Base-by-base conservation (phyloP, 1,140 invertebrate genomes). In the Euglossa dilemma region DNA sequence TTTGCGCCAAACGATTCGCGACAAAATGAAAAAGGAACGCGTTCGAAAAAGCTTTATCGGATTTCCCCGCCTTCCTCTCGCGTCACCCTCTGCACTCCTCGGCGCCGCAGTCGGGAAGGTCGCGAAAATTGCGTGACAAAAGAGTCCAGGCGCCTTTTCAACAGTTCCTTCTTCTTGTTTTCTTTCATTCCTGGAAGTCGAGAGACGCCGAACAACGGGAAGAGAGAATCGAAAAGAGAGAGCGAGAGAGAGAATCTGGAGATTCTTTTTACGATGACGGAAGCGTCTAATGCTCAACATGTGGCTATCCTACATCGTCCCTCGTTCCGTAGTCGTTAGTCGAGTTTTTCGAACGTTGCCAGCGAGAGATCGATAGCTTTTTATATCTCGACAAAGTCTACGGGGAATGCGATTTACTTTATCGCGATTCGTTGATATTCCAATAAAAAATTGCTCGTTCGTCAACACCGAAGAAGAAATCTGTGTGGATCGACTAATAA, bases 21-120 rank as follows among this genome's bases (percentile, higher is more conserved):
- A 25, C 76, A 69, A 69, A 67, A 56, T 54, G 64, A 71, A 59
- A 28, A 36, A 36, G 23, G 16, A 36, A 80, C 66, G 25, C 14
- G 77, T 63, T 61, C 67, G 57, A 52, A 80, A 47, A 80, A 61
- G 77, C 67, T 80, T 80, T 80, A 80, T 80, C 45, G 77, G 56
- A 72, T 80, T 69, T 70, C n/a, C 43, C n/a, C 36, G 3, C 0
- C 18, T 20, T 11, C 14, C 9, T 36, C 36, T 36, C 4, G 36
- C 36, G n/a, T n/a, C n/a, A n/a, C n/a, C n/a, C n/a, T n/a, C 4
- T 36, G 36, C 36, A 36, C 43, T 47, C 7, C 43, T 7, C 56
- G 14, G 1, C 20, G 9, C 5, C 14, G 14, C 43, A n/a, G 14
- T 11, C 9, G 52, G 63, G 47, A 23, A 28, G n/a, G 20, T 67